Evolutionary conservation across 2,113 vertebrate species (phyloP).

Genomic region (Megaptera novaeangliae): DNA sequence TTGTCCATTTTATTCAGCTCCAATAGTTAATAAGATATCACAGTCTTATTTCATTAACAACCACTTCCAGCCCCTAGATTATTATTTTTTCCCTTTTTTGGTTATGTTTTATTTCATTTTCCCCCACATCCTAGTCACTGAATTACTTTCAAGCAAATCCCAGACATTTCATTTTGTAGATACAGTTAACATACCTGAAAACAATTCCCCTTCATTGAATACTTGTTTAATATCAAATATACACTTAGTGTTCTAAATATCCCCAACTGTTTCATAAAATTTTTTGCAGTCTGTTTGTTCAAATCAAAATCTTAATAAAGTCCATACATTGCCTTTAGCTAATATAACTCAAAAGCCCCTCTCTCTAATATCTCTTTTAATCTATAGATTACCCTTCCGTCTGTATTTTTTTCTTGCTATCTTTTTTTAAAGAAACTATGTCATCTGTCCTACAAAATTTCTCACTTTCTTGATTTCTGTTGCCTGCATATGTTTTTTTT

Average conservation of each 20-base stretch:
- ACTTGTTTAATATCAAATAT: background rate
- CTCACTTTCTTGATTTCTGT: background rate
- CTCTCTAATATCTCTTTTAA: background rate
- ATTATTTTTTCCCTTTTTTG: background rate
- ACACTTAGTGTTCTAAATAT: background rate
- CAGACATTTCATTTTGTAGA: background rate
- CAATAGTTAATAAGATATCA: background rate
- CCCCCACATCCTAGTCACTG: background rate
- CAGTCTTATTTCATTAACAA: background rate
- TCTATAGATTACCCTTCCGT: background rate
- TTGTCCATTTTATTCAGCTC: background rate
- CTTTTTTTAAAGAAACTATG: background rate
- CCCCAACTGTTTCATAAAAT: background rate
- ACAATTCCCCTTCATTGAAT: background rate
- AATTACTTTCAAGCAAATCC: conserved; percentile 19
- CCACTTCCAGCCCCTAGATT: background rate
- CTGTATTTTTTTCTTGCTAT: background rate
- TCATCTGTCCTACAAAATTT: background rate
- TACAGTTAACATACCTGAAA: background rate
- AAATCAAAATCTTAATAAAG: background rate
- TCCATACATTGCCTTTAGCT: background rate
- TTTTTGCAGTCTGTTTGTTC: background rate
- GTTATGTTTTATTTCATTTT: background rate
- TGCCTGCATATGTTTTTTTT: background rate
- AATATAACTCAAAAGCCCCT: background rate